Evolutionary conservation across 2,888 invertebrate species (phyloP), one percentile per base, ranked within the genome.

Genomic region (Electrophaes corylata): DNA sequence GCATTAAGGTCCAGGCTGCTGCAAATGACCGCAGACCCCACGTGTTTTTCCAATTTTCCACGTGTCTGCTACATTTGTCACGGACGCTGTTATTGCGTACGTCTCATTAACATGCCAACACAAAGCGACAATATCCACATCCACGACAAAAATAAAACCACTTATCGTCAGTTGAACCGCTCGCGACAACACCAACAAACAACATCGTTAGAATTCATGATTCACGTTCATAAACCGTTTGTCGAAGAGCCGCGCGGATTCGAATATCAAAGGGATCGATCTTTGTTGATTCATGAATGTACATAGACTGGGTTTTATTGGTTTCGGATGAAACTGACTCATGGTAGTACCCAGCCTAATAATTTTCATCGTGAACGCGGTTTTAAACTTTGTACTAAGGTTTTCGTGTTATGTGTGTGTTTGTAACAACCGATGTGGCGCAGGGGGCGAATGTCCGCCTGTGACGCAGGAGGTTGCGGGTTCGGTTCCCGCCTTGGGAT

Each of bases 11-110:
- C 29, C 8, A 14, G 41, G 16, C 33, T 0, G 55, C 70, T 71
- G 75, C 67, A 60, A 65, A 58, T 74, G 78, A 73, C 72, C 73
- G 71, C 61, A n/a, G 62, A 51, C 16, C 1, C 6, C 26, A 10
- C 16, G 35, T 35, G 67, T 62, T 72, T 79, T 79, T 76, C 74
- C 77, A 79, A 81, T 81, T 80, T 78, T 76, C 76, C 79, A 75
- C 75, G 65, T 75, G 79, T 80, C 77, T 62, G 69, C 58, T 72
- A 67, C 78, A 76, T 71, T 76, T 73, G 67, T 71, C 72, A 70
- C 68, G 67, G 39, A 8, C 23, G 47, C 4, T 43, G 33, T 18
- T 54, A 47, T 48, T 41, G 12, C 35, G 11, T 19, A 33, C 20
- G 10, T 39, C 18, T 40, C 23, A 37, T 23, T 16, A 45, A 31